A percentile compares a stretch with the other conserved stretches of the same genome.
These are phyloP conservation scores for Sebastes baramenuke DNA, from an alignment of 2,797 vertebrate species.

Conservation along the genomic window DNA sequence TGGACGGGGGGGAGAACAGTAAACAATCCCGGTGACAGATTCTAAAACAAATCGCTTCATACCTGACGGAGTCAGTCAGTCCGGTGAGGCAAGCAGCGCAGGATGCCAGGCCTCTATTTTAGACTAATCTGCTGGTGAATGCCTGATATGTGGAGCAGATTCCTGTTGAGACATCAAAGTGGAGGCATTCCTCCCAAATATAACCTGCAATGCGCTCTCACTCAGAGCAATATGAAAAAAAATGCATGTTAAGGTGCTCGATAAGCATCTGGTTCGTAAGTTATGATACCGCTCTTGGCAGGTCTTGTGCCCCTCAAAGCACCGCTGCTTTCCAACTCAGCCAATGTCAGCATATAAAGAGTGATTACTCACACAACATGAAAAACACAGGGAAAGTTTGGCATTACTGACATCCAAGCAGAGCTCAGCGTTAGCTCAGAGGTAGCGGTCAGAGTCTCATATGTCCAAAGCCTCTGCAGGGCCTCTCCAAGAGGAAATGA, in stretches of 20 bases:
- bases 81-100: background rate
- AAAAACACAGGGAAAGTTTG: constrained; percentile 8
- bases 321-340: background rate
- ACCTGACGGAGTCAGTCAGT: constrained; percentile 36
- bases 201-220: constrained; percentile 1
- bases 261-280: constrained; percentile 47
- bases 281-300: constrained; percentile 26
- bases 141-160: constrained; percentile 38
- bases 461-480: constrained; percentile 10
- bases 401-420: constrained; percentile 19
- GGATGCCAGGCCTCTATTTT: constrained; percentile 32
- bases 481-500: constrained; percentile 56
- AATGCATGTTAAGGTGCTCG: constrained; percentile 3
- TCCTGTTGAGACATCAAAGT: constrained; percentile 35
- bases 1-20: constrained; percentile 17
- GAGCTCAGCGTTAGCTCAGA: constrained; percentile 10
- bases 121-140: constrained; percentile 23
- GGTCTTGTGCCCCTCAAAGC: constrained; percentile 7
- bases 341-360: constrained; percentile 15
- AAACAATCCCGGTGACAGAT: constrained; percentile 42
- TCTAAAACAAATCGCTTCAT: constrained; percentile 38
- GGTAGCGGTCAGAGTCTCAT: constrained; percentile 6
- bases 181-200: constrained; percentile 17
- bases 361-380: constrained; percentile 24
- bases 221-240: background rate